Evolutionary conservation across 2,113 vertebrate genomes (phyloP).

Genomic region (Macquaria ambigua): DNA sequence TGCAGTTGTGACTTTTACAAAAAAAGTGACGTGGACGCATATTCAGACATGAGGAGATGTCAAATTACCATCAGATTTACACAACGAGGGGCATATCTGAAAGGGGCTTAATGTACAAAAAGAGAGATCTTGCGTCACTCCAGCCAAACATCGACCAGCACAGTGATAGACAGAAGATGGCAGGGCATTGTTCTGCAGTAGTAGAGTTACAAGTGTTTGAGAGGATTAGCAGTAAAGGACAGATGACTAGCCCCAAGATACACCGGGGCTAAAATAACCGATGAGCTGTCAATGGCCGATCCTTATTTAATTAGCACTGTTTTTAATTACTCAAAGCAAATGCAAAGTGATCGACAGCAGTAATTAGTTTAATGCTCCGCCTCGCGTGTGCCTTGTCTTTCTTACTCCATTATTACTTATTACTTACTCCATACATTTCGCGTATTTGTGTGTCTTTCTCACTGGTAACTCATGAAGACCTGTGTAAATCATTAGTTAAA

Average conservation of each 20-base stretch:
- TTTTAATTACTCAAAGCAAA: slow-evolving; percentile 69
- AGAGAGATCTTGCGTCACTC: background rate
- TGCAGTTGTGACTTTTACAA: background rate
- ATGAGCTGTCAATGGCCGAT: slow-evolving; percentile 52
- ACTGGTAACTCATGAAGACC: background rate
- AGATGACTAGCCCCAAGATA: slow-evolving; percentile 34
- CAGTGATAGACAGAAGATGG: background rate
- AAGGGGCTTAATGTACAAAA: background rate
- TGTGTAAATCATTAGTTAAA: slow-evolving; percentile 20
- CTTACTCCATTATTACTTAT: too few relatives aligned
- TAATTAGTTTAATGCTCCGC: slow-evolving; percentile 52
- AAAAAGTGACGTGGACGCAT: background rate
- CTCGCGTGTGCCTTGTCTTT: background rate
- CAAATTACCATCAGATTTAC: background rate
- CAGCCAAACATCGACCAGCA: background rate
- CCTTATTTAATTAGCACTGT: slow-evolving; percentile 58
- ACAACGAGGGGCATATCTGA: background rate
- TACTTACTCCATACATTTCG: slow-evolving; percentile 5
- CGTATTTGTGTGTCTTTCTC: slow-evolving; percentile 5
- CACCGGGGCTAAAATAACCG: slow-evolving; percentile 24
- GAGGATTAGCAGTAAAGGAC: slow-evolving; percentile 32
- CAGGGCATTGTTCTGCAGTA: background rate
- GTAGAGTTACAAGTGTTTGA: slow-evolving; percentile 6
- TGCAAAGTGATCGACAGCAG: slow-evolving; percentile 55
- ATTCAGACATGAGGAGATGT: background rate